Evolutionary conservation across 2,888 invertebrate genomes (phyloP).

Genomic region (Lathronympha strigana): DNA sequence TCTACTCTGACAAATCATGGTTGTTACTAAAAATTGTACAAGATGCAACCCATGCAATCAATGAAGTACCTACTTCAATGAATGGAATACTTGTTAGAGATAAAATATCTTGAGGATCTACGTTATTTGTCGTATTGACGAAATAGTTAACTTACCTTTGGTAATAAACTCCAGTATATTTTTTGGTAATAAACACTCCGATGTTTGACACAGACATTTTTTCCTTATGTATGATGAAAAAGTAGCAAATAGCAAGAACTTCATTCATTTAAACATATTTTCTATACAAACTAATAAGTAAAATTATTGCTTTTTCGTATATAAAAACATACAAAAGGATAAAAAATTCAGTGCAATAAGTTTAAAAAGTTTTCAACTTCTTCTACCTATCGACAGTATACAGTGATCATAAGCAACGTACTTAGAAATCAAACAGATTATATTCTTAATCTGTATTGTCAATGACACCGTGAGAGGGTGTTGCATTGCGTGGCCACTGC

Average conservation of each 20-base stretch:
- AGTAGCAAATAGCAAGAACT: conserved; percentile 8
- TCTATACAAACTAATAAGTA: no score
- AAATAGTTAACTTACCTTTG: not conserved
- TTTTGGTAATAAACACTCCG: no score
- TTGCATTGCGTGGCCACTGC: not conserved
- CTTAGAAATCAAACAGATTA: conserved; percentile 9
- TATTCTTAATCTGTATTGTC: conserved; percentile 19
- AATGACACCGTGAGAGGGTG: conserved; percentile 26
- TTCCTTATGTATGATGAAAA: not conserved
- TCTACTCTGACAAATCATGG: no score
- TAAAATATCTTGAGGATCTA: no score
- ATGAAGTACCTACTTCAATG: no score
- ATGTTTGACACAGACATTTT: not conserved
- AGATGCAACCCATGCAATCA: no score
- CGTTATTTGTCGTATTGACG: no score
- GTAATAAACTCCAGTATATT: no score
- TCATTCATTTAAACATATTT: not conserved
- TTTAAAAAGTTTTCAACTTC: conserved; percentile 2
- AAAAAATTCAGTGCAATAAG: conserved; percentile 13
- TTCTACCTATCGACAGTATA: conserved; percentile 21
- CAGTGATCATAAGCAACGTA: conserved; percentile 27
- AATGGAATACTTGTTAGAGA: no score
- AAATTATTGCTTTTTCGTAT: not conserved
- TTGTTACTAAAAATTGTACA: no score
- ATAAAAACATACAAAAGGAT: not conserved